A percentile compares a stretch with the other conserved stretches of the same genome.
Evolutionary conservation across 2,113 vertebrate genomes (phyloP).

Genomic region (Ictalurus furcatus): DNA sequence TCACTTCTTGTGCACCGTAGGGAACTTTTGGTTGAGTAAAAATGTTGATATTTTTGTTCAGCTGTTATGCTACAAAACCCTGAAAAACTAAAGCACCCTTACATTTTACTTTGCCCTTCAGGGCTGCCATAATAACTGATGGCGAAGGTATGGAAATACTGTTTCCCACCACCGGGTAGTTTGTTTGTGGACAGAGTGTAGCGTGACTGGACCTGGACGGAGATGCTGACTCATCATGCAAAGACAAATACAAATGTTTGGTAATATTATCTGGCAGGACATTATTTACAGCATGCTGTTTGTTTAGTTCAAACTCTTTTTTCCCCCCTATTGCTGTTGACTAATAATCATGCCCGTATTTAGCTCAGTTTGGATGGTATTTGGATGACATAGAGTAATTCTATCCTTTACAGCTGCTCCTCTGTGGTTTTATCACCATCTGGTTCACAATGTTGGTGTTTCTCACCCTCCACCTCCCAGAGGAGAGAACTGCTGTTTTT

Average conservation of each 20-base stretch:
- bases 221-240: not conserved
- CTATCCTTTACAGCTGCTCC: not conserved
- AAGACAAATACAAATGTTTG: not conserved
- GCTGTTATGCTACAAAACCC: not conserved
- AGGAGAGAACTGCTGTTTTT: not conserved
- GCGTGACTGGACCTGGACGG: not conserved
- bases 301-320: not conserved
- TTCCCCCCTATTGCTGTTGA: not conserved
- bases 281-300: not conserved
- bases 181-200: not conserved
- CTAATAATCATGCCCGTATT: not conserved
- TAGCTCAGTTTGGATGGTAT: not conserved
- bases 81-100: not conserved
- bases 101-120: not conserved
- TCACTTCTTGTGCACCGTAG: not conserved
- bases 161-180: not conserved
- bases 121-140: not conserved
- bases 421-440: conserved; percentile 15
- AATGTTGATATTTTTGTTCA: not conserved
- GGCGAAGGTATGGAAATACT: not conserved
- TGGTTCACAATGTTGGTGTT: not conserved
- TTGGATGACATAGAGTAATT: not conserved
- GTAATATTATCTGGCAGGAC: not conserved
- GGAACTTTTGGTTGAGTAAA: not conserved
- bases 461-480: not conserved